A percentile compares a stretch with the other conserved stretches of the same genome.
Conservation (phyloP, 2,113 vertebrate species). For the Misgurnus mizolepis region DNA sequence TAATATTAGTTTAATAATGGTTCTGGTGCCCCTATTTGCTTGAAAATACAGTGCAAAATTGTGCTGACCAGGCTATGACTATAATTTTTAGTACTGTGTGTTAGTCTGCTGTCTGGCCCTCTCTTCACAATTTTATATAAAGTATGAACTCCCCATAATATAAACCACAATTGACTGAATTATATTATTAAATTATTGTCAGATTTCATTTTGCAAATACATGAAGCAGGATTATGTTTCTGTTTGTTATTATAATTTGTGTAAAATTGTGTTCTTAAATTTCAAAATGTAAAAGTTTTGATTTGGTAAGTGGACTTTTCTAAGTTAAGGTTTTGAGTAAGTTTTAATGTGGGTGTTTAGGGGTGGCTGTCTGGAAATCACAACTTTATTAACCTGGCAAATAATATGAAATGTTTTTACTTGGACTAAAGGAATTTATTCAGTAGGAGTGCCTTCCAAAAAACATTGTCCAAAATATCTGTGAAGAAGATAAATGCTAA, state of each 20-base stretch:
- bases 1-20: not conserved
- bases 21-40: not conserved
- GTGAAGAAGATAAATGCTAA: slow-evolving; percentile 21
- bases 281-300: not conserved
- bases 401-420: slow-evolving; percentile 15
- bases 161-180: not conserved
- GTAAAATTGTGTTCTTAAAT: not conserved
- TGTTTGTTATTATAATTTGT: too few species aligned
- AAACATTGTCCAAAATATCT: slow-evolving; percentile 24
- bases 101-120: not conserved
- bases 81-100: not conserved
- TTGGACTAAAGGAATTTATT: slow-evolving; percentile 33
- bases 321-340: not conserved
- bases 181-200: too few species aligned
- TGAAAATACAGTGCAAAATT: not conserved
- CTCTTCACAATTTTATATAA: not conserved
- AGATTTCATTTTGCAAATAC: not conserved
- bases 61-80: not conserved
- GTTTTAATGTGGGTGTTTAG: not conserved
- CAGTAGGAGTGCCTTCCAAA: slow-evolving; percentile 1
- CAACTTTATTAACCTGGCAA: slow-evolving; percentile 5
- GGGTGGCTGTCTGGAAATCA: slow-evolving; percentile 1
- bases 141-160: not conserved
- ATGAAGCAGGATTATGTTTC: not conserved
- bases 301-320: not conserved